phyloP scores from a whole-genome alignment of 2,888 invertebrate genomes.

The Thymelicus sylvestris region DNA sequence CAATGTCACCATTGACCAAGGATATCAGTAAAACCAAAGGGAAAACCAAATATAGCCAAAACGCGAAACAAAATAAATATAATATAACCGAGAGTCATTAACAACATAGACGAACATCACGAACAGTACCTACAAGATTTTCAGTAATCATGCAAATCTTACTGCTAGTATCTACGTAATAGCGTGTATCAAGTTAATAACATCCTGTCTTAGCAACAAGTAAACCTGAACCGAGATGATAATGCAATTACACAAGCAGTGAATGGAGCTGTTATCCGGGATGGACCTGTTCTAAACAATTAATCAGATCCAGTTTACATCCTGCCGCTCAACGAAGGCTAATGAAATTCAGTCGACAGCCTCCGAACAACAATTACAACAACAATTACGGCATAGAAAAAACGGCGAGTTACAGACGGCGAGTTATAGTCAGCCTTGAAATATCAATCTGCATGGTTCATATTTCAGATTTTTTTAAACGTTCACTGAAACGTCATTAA shows the following conservation, averaged over 20 bases:
- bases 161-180: background rate
- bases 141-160: conserved; percentile 15
- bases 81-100: background rate
- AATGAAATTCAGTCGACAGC: conserved; percentile 52
- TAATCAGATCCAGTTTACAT: conserved; percentile 66
- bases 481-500: too few species aligned
- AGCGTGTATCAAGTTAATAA: conserved; percentile 11
- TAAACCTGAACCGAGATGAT: conserved; percentile 20
- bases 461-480: too few species aligned
- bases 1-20: too few species aligned
- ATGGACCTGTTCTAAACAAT: conserved; percentile 54
- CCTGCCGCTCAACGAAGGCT: conserved; percentile 65
- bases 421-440: background rate
- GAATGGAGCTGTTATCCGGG: conserved; percentile 51
- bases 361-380: background rate
- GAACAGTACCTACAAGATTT: background rate
- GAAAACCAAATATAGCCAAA: background rate
- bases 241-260: conserved; percentile 30
- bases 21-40: too few species aligned
- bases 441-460: too few species aligned
- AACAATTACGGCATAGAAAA: background rate
- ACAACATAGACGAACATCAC: background rate
- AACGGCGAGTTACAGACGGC: background rate
- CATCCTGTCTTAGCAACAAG: conserved; percentile 37
- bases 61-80: background rate